Evolutionary conservation across 92 coral and sea anemone genomes (phyloP).

Genomic region (Montipora capitata): DNA sequence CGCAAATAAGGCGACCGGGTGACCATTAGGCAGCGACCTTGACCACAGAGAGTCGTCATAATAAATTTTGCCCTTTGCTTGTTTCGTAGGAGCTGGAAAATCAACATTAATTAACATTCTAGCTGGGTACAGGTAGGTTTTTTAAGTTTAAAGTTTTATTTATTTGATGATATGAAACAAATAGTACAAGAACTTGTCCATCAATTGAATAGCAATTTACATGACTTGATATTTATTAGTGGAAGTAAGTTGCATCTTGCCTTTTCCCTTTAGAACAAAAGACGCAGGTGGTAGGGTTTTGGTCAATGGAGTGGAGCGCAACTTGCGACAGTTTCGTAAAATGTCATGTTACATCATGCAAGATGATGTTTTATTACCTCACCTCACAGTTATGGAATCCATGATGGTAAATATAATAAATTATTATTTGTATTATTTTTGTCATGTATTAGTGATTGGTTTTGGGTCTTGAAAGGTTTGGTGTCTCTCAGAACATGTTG

Average conservation of each 20-base stretch:
- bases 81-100: conserved; percentile 92
- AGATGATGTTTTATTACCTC: conserved; percentile 95
- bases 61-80: background rate
- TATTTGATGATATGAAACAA: too few relatives aligned
- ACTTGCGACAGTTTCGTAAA: conserved; percentile 96
- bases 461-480: background rate
- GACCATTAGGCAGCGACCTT: too few relatives aligned
- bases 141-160: background rate
- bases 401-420: conserved; percentile 86
- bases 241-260: too few relatives aligned
- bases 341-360: conserved; percentile 99
- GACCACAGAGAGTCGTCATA: background rate
- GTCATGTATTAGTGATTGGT: background rate
- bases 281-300: conserved; percentile 88
- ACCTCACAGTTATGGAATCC: conserved; percentile 96
- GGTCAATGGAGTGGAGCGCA: conserved; percentile 94
- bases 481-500: too few relatives aligned
- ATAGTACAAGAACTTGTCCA: too few relatives aligned
- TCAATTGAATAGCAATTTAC: too few relatives aligned
- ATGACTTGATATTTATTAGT: too few relatives aligned
- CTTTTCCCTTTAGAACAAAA: conserved; percentile 73
- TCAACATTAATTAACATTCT: conserved; percentile 95
- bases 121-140: conserved; percentile 93
- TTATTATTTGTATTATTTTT: background rate
- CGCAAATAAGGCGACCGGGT: too few relatives aligned